phyloP scores from a whole-genome alignment of 1,140 invertebrate species.

The Neodiprion pinetum region DNA sequence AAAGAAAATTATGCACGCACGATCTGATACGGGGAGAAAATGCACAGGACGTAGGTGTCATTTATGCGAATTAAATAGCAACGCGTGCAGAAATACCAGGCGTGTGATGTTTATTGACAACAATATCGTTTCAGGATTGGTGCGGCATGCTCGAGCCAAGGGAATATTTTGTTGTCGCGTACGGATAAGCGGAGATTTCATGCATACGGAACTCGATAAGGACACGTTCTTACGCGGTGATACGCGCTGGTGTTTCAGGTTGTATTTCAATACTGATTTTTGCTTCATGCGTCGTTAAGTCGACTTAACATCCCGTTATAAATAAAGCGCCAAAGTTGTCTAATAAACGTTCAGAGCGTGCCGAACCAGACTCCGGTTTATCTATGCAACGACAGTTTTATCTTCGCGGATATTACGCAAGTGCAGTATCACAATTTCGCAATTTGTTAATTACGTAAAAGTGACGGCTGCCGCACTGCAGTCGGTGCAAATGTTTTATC shows the following conservation, averaged over 20 bases:
- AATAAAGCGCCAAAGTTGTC: background rate
- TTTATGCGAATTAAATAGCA: no score
- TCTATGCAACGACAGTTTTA: background rate
- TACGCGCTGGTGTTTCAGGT: background rate
- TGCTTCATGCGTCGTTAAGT: background rate
- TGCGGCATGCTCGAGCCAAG: no score
- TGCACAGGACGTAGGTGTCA: no score
- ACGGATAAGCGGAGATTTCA: background rate
- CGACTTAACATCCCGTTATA: background rate
- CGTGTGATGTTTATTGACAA: no score
- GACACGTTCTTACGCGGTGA: background rate
- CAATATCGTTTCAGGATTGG: no score
- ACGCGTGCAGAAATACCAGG: no score
- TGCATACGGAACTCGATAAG: background rate
- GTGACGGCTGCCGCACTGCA: no score
- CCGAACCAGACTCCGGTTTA: background rate
- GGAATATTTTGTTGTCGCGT: background rate
- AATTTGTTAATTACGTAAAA: background rate
- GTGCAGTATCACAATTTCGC: background rate
- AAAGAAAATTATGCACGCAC: no score
- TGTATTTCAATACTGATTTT: constrained; percentile 1
- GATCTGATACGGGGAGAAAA: no score
- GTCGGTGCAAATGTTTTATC: no score
- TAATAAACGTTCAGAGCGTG: background rate
- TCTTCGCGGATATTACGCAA: background rate